Conservation (phyloP, 1,140 invertebrate species). For the Drosophila sp. region DNA sequence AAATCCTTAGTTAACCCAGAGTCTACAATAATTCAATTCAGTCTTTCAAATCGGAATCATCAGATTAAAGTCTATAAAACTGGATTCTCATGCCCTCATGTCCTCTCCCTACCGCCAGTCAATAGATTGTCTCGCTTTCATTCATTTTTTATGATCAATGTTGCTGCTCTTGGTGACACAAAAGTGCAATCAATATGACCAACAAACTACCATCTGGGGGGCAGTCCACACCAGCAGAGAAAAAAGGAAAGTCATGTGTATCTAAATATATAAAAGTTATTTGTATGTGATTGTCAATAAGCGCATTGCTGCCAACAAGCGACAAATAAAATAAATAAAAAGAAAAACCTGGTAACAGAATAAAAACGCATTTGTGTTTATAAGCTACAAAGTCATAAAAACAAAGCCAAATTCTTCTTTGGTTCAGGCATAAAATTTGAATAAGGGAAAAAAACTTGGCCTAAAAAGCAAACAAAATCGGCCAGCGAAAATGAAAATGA, state of each 20-base stretch:
- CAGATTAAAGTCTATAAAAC: too few species aligned
- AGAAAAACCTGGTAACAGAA: slow-evolving; percentile 13
- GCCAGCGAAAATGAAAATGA: slow-evolving; percentile 3
- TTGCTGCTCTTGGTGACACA: slow-evolving; percentile 21
- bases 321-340: slow-evolving; percentile 10
- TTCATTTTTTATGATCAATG: slow-evolving; percentile 66
- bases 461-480: background rate
- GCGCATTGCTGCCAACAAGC: slow-evolving; percentile 46
- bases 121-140: slow-evolving; percentile 30
- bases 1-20: too few species aligned
- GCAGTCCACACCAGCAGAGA: slow-evolving; percentile 28
- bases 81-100: background rate
- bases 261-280: slow-evolving; percentile 37
- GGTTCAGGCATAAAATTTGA: slow-evolving; percentile 49
- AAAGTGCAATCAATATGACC: slow-evolving; percentile 52
- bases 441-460: slow-evolving; percentile 19
- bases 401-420: slow-evolving; percentile 45
- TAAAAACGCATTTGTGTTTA: slow-evolving; percentile 46
- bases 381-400: slow-evolving; percentile 62
- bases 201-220: slow-evolving; percentile 57
- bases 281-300: slow-evolving; percentile 50
- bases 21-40: too few species aligned
- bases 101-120: background rate
- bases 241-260: slow-evolving; percentile 40
- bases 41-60: too few species aligned